Base-by-base conservation (phyloP, 2,888 invertebrate species). In the Cordylochernes scorpioides region DNA sequence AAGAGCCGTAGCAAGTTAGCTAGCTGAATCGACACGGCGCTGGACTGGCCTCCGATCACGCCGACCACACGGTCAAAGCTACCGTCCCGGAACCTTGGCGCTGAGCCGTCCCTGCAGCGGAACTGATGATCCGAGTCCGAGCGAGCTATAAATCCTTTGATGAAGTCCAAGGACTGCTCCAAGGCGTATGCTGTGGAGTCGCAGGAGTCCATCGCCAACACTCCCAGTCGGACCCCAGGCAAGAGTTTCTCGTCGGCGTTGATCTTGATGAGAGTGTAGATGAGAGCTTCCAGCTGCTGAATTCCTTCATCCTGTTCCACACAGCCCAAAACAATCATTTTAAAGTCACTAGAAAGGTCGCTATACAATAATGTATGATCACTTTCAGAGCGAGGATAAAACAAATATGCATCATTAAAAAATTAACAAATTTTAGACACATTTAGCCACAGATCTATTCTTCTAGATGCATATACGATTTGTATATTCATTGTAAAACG, bases 161-260 rank as follows among this genome's bases (percentile, higher is more conserved):
- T 65, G 45, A 68, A 68, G 42, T 66, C 64, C 50, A 69, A 60
- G 19, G 65, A 63, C 45, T 68, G 67, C 44, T 69, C 67, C 14
- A 70, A 52, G 1, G 69, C 69, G 42, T 67, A 63, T 1, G 63
- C 62, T 33, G 65, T 65, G 36, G 65, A 64, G 43, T 67, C 67
- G 44, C 67, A 67, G 5, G 63, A 62, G 48, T 67, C 67, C 28
- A 63, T 52, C 30, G 62, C 62, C 21, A 65, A 49, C 1, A 62
- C 61, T 1, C 67, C 67, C 17, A 70, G 53, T 9, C 57, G 62
- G 27, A 68, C 59, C 24, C 67, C 66, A 1, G 66, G 67, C 28
- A 68, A 51, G 6, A 68, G 46, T 5, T 35, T 50, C 4, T 51
- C 44, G 43, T 64, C 59, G 7, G 50, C 51, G 51, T 71, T 71